These are phyloP conservation scores for Chlorodrepanis virens DNA, from an alignment of 2,113 vertebrate species.

Conservation along the genomic window DNA sequence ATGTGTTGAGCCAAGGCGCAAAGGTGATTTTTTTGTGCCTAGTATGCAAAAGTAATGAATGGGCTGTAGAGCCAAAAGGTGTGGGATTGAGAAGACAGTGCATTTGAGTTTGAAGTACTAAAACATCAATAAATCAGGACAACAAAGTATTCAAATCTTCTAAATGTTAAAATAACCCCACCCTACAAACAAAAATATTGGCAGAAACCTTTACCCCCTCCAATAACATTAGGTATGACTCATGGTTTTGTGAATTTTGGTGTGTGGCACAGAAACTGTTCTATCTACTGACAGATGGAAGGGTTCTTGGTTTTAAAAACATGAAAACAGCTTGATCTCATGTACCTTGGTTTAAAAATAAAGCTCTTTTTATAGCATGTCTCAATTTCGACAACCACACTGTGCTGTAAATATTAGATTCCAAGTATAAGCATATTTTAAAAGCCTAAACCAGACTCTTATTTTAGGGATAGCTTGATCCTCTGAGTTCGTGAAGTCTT, in stretches of 20 bases:
- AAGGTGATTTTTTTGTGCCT: neutral
- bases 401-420: neutral
- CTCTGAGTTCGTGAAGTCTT: neutral
- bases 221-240: neutral
- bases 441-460: neutral
- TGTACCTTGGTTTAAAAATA: slow-evolving; percentile 45
- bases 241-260: neutral
- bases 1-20: neutral
- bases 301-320: slow-evolving; percentile 11
- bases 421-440: neutral
- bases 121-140: neutral
- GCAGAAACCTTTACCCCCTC: neutral
- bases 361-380: slow-evolving; percentile 10
- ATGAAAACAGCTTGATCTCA: neutral
- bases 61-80: neutral
- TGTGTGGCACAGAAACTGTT: neutral
- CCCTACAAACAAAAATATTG: neutral
- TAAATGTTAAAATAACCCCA: neutral
- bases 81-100: neutral
- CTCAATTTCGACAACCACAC: neutral
- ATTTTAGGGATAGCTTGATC: neutral
- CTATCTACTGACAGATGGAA: neutral
- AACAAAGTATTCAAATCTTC: neutral
- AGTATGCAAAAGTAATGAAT: neutral
- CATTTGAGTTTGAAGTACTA: neutral